Evolutionary conservation across 1,140 invertebrate species (phyloP).

Genomic region (Andrena cerasifolii): DNA sequence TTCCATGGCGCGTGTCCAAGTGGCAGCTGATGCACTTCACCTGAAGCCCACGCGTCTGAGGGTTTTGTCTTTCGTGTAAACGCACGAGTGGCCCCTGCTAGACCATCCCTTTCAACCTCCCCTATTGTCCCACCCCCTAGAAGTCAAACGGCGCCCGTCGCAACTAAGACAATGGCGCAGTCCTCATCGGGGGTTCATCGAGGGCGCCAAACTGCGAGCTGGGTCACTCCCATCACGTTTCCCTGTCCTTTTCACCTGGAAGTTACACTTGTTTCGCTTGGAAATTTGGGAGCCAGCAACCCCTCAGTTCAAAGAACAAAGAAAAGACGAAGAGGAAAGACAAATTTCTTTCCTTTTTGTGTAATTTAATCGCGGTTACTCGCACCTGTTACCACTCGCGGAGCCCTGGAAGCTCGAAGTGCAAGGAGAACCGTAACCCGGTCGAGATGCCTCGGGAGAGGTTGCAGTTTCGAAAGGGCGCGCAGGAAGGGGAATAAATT

Average conservation of each 20-base stretch:
- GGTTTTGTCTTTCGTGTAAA: slow-evolving; percentile 69
- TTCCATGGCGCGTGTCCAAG: slow-evolving; percentile 78
- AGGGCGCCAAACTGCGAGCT: slow-evolving; percentile 26
- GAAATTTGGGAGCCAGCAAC: no score
- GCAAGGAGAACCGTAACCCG: not conserved
- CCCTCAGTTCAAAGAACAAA: no score
- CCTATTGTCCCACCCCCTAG: slow-evolving; percentile 15
- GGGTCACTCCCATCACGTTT: not conserved
- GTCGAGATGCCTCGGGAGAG: no score
- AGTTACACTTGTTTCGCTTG: no score
- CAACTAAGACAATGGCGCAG: slow-evolving; percentile 38
- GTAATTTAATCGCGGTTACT: no score
- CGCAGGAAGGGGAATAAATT: slow-evolving; percentile 45
- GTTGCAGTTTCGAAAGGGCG: no score
- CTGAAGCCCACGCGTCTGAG: slow-evolving; percentile 67
- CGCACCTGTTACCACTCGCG: no score
- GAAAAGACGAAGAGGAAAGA: no score
- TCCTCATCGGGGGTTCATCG: slow-evolving; percentile 32
- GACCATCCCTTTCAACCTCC: slow-evolving; percentile 37
- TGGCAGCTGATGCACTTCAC: slow-evolving; percentile 73
- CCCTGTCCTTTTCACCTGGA: no score
- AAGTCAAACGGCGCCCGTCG: slow-evolving; percentile 38
- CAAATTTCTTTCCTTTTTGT: no score
- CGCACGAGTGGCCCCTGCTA: slow-evolving; percentile 54
- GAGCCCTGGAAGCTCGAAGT: not conserved